Base-by-base conservation (phyloP, 1,140 invertebrate genomes). In the Wasmannia auropunctata region DNA sequence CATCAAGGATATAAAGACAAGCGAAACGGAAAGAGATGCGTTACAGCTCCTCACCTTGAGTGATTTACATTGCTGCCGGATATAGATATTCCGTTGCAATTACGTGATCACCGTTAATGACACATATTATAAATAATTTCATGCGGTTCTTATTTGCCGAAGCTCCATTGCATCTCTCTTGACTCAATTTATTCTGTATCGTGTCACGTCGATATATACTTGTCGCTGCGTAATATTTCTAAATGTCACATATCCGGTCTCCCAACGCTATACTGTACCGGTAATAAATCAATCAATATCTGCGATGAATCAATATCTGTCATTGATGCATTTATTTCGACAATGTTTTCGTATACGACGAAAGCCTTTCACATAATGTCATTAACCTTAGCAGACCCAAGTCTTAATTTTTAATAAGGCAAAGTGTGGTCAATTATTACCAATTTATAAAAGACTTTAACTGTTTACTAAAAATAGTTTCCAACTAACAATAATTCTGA, bases 61-160 rank as follows among this genome's bases (percentile, higher is more conserved):
- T 88, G 87, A 88, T 88, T 88, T 88, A 87, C 85, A 70, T 60
- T 28, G 49, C 34, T 74, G 19, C 85, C 40, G 63, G 65, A 72
- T 69, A 56, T 60, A 67, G 63, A 1, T 67, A 84, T 76, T 58
- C 67, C 43, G 28, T 37, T 28, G 77, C 70, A 84, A 88, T 88
- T 84, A 69, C 86, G 28, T 60, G 62, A 51, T 74, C 43, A 67
- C 63, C 60, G 37, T 70, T 87, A 87, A 87, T 87, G 69, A 70
- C 70, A 67, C 25, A 46, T 87, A 87, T 88, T 87, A 88, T 88
- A 87, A 88, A 88, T 87, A 87, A 88, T 87, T 76, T 60, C 40
- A 70, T 10, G 65, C 34, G 49, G 51, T 75, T 76, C 46, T 60
- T 84, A 46, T 46, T 40, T 5, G 56, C 5, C 16, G 2, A 54